phyloP scores from a whole-genome alignment of 2,888 invertebrate genomes.

The Vanessa cardui region DNA sequence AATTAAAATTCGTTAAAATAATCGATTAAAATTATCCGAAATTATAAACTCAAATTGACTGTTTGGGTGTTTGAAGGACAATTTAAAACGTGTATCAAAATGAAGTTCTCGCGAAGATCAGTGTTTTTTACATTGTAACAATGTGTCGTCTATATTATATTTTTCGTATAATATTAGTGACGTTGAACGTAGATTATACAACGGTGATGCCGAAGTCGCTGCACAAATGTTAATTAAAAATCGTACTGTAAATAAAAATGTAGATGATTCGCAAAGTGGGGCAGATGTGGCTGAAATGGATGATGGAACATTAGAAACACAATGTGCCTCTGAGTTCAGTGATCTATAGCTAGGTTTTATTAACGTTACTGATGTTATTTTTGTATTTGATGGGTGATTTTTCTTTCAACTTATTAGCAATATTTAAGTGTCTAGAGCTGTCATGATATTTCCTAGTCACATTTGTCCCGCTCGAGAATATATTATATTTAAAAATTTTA shows the following conservation, averaged over 20 bases:
- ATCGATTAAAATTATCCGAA: slow-evolving; percentile 10
- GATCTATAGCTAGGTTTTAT: slow-evolving; percentile 60
- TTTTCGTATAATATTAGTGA: slow-evolving; percentile 30
- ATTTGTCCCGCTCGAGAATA: slow-evolving; percentile 67
- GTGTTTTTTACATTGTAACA: slow-evolving; percentile 28
- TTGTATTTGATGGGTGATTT: slow-evolving; percentile 26
- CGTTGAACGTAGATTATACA: slow-evolving; percentile 30
- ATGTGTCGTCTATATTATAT: slow-evolving; percentile 40
- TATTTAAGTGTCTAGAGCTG: slow-evolving; percentile 32
- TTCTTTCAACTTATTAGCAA: slow-evolving; percentile 43
- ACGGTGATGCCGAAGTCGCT: slow-evolving; percentile 35
- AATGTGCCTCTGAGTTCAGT: slow-evolving; percentile 75
- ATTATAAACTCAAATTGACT: slow-evolving; percentile 8
- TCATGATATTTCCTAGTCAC: slow-evolving; percentile 46
- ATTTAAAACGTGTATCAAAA: slow-evolving; percentile 18
- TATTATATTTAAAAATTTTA: slow-evolving; percentile 58
- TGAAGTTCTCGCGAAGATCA: slow-evolving; percentile 28
- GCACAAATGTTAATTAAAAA: slow-evolving; percentile 46
- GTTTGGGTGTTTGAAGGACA: slow-evolving; percentile 9
- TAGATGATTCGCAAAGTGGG: slow-evolving; percentile 57
- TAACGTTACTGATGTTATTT: slow-evolving; percentile 29
- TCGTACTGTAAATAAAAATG: slow-evolving; percentile 63
- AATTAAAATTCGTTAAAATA: background rate
- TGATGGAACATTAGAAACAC: slow-evolving; percentile 53
- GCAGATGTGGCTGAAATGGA: slow-evolving; percentile 56